These are phyloP conservation scores for Melopsittacus undulatus DNA, from an alignment of 2,797 vertebrate genomes.

Conservation along the genomic window DNA sequence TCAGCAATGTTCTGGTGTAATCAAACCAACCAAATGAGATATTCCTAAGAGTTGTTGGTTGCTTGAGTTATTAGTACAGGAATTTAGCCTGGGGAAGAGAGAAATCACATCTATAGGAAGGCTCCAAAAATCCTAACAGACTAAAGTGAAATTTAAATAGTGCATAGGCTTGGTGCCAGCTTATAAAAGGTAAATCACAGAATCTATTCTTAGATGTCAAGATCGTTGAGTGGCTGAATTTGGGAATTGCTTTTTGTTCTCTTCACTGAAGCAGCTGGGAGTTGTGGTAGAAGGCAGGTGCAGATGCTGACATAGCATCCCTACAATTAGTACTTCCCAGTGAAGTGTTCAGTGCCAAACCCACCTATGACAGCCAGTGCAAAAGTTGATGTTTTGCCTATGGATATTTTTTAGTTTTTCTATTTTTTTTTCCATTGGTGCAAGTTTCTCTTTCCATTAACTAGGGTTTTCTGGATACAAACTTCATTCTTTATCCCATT, in stretches of 20 bases:
- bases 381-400: neutral
- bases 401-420: neutral
- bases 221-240: neutral
- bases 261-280: neutral
- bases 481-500: neutral
- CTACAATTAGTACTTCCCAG: neutral
- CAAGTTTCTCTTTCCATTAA: neutral
- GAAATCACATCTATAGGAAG: neutral
- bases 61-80: neutral
- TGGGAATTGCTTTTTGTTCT: neutral
- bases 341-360: neutral
- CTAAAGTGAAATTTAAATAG: neutral
- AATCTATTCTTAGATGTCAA: neutral
- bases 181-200: neutral
- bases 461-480: neutral
- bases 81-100: neutral
- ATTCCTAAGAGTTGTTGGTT: neutral
- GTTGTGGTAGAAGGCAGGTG: neutral
- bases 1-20: neutral
- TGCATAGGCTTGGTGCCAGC: neutral
- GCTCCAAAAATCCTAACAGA: neutral
- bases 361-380: neutral
- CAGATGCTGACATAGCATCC: neutral
- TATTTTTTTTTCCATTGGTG: neutral
- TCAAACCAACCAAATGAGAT: neutral